phyloP scores from a whole-genome alignment of 2,113 vertebrate species.

The Tetrao urogallus region DNA sequence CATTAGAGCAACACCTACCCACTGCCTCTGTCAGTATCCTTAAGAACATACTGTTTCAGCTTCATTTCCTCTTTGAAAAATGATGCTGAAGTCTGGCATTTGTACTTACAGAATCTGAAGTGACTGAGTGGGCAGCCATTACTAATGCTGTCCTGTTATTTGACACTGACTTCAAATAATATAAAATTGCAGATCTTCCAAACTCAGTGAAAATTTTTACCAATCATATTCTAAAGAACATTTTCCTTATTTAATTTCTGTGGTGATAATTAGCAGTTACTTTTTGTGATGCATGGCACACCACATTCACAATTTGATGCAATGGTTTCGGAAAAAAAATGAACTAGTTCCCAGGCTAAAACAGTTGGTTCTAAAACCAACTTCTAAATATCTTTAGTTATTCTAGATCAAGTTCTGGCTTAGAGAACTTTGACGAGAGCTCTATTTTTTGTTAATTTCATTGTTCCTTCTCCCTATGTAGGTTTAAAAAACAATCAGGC shows the following conservation, averaged over 20 bases:
- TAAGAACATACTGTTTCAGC: background rate
- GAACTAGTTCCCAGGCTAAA: background rate
- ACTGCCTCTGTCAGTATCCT: background rate
- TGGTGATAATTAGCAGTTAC: background rate
- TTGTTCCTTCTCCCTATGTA: background rate
- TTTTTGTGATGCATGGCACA: background rate
- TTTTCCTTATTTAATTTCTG: constrained; percentile 8
- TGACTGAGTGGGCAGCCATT: background rate
- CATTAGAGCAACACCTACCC: background rate
- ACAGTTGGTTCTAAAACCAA: background rate
- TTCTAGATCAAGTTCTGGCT: background rate
- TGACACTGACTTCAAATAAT: background rate
- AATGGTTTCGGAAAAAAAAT: background rate
- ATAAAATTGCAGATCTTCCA: constrained; percentile 9
- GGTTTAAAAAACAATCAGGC: background rate
- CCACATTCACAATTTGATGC: background rate
- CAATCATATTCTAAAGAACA: background rate
- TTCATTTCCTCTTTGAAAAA: background rate
- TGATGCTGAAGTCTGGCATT: background rate
- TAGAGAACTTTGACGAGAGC: background rate
- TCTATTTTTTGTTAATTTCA: background rate
- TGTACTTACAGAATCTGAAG: background rate
- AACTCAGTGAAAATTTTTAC: constrained; percentile 26
- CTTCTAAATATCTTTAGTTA: background rate
- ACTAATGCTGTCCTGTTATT: constrained; percentile 17